phyloP scores from a whole-genome alignment of 2,113 vertebrate genomes.

The Anhinga rufa region DNA sequence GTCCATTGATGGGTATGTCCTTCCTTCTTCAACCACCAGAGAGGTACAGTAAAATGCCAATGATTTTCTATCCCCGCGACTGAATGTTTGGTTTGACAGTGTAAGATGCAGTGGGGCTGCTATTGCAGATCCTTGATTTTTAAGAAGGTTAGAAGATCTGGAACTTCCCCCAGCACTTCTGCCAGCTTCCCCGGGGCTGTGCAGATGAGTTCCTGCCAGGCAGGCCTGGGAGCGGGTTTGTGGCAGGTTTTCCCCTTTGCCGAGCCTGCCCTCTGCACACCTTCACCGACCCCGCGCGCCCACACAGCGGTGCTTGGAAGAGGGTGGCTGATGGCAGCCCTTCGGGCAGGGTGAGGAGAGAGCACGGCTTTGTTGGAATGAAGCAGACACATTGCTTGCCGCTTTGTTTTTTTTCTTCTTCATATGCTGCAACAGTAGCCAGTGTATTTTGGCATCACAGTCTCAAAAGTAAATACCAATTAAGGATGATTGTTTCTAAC shows the following conservation, averaged over 20 bases:
- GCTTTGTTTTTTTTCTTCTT: background rate
- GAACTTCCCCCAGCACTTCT: background rate
- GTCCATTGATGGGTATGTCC: slow-evolving; percentile 93
- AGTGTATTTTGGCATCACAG: background rate
- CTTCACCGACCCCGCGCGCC: rapidly evolving
- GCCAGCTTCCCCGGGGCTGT: background rate
- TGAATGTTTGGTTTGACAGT: background rate
- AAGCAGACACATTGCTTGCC: background rate
- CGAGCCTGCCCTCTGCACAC: background rate
- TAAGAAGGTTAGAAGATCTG: background rate
- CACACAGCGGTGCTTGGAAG: background rate
- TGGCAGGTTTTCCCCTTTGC: background rate
- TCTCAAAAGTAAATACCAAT: background rate
- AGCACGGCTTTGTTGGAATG: background rate
- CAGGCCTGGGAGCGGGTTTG: background rate
- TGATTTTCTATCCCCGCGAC: background rate
- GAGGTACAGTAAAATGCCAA: slow-evolving; percentile 76
- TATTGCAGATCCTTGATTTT: background rate
- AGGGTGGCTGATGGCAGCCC: background rate
- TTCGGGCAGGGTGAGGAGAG: rapidly evolving
- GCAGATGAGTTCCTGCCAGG: background rate
- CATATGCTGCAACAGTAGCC: background rate
- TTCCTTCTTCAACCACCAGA: slow-evolving; percentile 94
- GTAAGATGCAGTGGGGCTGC: background rate
- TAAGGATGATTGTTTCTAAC: background rate